These are phyloP conservation scores for Trachelipus rathkii DNA, from an alignment of 1,140 invertebrate genomes.

Conservation along the genomic window DNA sequence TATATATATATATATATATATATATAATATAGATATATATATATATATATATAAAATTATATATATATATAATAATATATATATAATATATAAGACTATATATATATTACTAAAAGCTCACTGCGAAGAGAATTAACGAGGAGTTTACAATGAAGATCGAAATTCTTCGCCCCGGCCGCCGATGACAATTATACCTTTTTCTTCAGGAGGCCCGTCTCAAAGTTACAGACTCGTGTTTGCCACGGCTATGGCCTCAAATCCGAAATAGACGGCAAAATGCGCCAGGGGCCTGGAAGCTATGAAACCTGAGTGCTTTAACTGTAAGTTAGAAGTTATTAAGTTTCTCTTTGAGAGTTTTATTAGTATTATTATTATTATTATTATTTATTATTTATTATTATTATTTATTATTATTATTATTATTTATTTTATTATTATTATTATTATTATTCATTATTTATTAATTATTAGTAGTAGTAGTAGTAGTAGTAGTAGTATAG, in stretches of 20 bases:
- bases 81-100: conserved; percentile 23
- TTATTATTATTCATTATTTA: too few species aligned
- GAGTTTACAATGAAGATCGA: conserved; percentile 64
- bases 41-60: not conserved
- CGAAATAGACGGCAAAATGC: conserved; percentile 70
- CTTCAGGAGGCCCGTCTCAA: conserved; percentile 64
- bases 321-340: conserved; percentile 55
- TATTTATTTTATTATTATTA: too few species aligned
- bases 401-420: too few species aligned
- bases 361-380: too few species aligned
- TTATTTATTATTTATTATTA: too few species aligned
- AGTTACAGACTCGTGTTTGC: conserved; percentile 66
- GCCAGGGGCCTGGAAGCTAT: conserved; percentile 72
- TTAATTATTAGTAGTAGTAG: too few species aligned
- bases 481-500: too few species aligned
- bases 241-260: conserved; percentile 70
- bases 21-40: conserved; percentile 1
- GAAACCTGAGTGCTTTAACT: conserved; percentile 67
- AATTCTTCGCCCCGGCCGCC: conserved; percentile 55
- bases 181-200: conserved; percentile 49
- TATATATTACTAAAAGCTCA: conserved; percentile 48
- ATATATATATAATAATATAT: not conserved
- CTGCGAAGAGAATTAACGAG: conserved; percentile 59
- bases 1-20: conserved; percentile 10
- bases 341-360: too few species aligned